Evolutionary conservation across 2,888 invertebrate genomes (phyloP).

Genomic region (Brachycybe producta): DNA sequence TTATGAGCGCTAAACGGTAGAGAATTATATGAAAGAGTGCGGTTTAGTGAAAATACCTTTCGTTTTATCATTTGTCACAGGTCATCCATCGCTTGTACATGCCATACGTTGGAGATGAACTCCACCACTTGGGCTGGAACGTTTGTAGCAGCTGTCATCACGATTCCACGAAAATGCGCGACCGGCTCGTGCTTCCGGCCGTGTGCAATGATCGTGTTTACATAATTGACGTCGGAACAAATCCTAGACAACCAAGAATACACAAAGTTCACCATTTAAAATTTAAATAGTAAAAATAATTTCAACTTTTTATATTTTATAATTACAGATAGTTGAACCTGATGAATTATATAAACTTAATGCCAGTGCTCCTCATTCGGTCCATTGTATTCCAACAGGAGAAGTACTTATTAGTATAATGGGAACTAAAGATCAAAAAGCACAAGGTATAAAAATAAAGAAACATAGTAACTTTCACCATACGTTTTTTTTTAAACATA

Average conservation of each 20-base stretch:
- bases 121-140: constrained; percentile 96
- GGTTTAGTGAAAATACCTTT: too few species aligned
- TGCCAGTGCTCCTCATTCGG: constrained; percentile 79
- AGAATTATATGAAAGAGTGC: too few species aligned
- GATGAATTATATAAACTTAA: constrained; percentile 42
- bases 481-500: neutral
- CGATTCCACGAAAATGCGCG: constrained; percentile 44
- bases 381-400: constrained; percentile 83
- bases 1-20: too few species aligned
- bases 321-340: neutral
- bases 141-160: constrained; percentile 82
- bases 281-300: neutral
- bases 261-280: constrained; percentile 47
- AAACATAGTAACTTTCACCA: neutral
- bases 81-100: constrained; percentile 74
- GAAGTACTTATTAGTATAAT: constrained; percentile 90
- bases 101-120: constrained; percentile 63
- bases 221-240: constrained; percentile 60
- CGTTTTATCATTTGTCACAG: constrained; percentile 40
- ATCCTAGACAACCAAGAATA: constrained; percentile 57
- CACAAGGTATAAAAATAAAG: constrained; percentile 44
- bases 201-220: constrained; percentile 71
- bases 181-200: constrained; percentile 69
- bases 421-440: constrained; percentile 76
- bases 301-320: neutral